Percentiles rank a stretch among this genome's conserved stretches.
Evolutionary conservation across 2,797 vertebrate species (phyloP).

Genomic region (Alfaro cultratus): DNA sequence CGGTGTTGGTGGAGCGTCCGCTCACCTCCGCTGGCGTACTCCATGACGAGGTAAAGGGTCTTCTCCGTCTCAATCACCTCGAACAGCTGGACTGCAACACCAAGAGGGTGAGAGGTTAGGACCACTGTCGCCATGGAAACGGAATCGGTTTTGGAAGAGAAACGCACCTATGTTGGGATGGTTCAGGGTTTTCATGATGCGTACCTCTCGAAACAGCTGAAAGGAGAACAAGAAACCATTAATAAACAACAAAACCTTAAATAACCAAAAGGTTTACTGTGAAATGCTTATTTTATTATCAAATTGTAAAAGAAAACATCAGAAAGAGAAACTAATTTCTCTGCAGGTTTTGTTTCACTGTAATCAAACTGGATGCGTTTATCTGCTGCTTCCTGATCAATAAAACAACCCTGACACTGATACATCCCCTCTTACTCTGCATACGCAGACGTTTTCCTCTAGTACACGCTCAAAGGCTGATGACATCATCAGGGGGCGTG

Average conservation of each 20-base stretch:
- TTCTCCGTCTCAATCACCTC: slow-evolving; percentile 95
- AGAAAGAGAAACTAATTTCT: not conserved
- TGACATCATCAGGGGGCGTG: not conserved
- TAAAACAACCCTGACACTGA: not conserved
- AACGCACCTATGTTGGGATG: slow-evolving; percentile 94
- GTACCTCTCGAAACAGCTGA: slow-evolving; percentile 92
- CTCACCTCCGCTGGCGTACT: slow-evolving; percentile 93
- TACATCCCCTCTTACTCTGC: not conserved
- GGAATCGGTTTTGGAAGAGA: not conserved
- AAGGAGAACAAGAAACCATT: not conserved
- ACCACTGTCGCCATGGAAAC: not conserved
- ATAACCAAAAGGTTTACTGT: not conserved
- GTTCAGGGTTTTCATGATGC: slow-evolving; percentile 95
- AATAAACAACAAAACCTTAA: not conserved
- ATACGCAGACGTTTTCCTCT: not conserved
- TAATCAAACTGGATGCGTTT: not conserved
- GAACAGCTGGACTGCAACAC: slow-evolving; percentile 88
- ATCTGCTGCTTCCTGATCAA: not conserved
- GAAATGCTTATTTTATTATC: not conserved
- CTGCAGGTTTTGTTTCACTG: not conserved
- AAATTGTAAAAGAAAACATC: no score
- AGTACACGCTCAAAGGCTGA: no score
- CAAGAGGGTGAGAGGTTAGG: slow-evolving; percentile 13
- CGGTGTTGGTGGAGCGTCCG: not conserved
- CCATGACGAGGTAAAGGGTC: slow-evolving; percentile 94